These are phyloP conservation scores for Tortricodes alternella DNA, from an alignment of 2,888 invertebrate genomes.

Conservation along the genomic window DNA sequence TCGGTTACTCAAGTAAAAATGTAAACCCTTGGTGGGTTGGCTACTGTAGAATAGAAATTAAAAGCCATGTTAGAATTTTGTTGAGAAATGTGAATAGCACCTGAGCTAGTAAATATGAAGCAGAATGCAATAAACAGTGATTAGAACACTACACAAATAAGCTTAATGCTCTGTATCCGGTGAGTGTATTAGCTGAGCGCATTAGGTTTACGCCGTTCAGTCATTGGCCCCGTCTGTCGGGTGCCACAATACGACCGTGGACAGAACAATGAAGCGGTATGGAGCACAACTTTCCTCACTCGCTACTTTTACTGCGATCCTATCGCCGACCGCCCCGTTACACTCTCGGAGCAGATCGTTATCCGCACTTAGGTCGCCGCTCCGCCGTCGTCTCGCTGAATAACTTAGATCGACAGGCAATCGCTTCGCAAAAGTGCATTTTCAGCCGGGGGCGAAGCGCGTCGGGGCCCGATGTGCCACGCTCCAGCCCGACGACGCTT, in stretches of 20 bases:
- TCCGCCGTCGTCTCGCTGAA: constrained; percentile 55
- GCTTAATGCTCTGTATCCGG: constrained; percentile 19
- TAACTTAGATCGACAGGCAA: constrained; percentile 75
- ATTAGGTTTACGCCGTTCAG: constrained; percentile 34
- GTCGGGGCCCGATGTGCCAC: constrained; percentile 50
- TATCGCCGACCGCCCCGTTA: constrained; percentile 48
- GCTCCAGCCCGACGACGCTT: constrained; percentile 63
- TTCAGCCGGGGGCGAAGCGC: constrained; percentile 70
- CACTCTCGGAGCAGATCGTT: constrained; percentile 59
- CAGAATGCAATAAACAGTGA: constrained; percentile 1
- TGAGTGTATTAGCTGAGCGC: constrained; percentile 33
- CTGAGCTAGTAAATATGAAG: background rate
- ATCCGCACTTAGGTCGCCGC: constrained; percentile 63
- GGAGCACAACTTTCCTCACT: constrained; percentile 43
- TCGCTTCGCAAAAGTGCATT: constrained; percentile 78
- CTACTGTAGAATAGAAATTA: background rate
- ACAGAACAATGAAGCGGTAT: constrained; percentile 45
- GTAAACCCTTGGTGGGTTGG: too few relatives aligned
- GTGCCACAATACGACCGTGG: constrained; percentile 29
- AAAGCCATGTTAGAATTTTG: background rate
- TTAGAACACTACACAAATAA: constrained; percentile 1
- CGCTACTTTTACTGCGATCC: constrained; percentile 49
- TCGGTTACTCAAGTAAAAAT: too few relatives aligned
- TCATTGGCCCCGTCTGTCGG: constrained; percentile 23
- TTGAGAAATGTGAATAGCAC: background rate